A percentile compares a stretch with the other conserved stretches of the same genome.
Conservation (phyloP, 2,888 invertebrate genomes). For the Parapristionchus giblindavisi region DNA sequence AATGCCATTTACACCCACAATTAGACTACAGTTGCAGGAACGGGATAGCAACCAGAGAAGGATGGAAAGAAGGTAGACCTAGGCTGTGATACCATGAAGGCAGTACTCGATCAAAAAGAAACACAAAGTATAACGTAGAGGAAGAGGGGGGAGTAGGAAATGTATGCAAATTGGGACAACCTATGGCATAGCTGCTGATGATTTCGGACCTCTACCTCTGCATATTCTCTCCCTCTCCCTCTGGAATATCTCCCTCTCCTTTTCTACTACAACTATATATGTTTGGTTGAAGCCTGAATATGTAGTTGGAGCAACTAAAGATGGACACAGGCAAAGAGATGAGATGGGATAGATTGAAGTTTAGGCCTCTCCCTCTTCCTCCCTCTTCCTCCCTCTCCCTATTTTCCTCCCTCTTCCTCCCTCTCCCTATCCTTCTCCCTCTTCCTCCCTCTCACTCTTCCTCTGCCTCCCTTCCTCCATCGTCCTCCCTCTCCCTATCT, state of each 20-base stretch:
- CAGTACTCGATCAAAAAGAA: no score
- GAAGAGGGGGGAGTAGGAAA: not conserved
- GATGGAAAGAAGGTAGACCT: not conserved
- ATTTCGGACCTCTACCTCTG: no score
- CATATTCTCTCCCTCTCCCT: no score
- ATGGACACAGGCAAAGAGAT: not conserved
- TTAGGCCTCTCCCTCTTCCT: not conserved
- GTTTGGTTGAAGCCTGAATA: no score
- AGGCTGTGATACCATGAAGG: no score
- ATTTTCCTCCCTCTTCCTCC: not conserved
- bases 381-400: not conserved
- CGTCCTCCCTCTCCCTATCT: not conserved
- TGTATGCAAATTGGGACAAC: not conserved
- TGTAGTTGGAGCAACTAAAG: slow-evolving; percentile 2
- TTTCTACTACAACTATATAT: no score
- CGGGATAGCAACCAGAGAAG: not conserved
- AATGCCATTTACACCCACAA: no score
- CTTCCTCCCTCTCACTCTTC: not conserved
- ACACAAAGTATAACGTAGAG: not conserved
- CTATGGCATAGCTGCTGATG: no score
- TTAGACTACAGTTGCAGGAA: not conserved
- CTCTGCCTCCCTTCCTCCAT: not conserved
- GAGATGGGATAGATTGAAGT: not conserved
- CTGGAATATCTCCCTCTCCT: no score
- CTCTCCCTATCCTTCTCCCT: not conserved